Conservation (phyloP, 1,140 invertebrate species). For the Mizuhopecten yessoensis region DNA sequence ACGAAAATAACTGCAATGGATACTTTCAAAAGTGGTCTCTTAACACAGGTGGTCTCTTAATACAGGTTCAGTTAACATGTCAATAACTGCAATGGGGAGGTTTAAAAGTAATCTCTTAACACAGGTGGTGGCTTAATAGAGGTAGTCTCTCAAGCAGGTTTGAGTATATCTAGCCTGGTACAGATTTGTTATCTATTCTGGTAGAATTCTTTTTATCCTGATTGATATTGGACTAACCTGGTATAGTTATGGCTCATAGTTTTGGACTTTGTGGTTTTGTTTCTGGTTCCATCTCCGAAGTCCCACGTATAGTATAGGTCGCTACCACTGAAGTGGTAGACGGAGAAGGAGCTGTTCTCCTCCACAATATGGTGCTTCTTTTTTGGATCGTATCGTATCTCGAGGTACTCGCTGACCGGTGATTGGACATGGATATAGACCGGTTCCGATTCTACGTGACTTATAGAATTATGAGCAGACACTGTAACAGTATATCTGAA, state of each 20-base stretch:
- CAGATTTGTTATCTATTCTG: too few species aligned
- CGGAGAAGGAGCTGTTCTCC: slow-evolving; percentile 56
- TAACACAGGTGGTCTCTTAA: too few species aligned
- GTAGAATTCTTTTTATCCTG: too few species aligned
- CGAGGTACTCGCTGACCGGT: slow-evolving; percentile 39
- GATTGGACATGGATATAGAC: slow-evolving; percentile 61
- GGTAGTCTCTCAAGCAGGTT: too few species aligned
- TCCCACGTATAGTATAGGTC: slow-evolving; percentile 70
- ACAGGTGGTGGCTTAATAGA: too few species aligned
- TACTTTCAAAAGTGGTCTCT: too few species aligned
- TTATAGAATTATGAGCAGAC: slow-evolving; percentile 64
- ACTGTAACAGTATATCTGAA: slow-evolving; percentile 63
- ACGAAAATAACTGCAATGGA: too few species aligned
- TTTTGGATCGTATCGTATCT: background rate
- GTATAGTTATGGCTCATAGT: slow-evolving; percentile 57
- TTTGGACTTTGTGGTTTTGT: background rate
- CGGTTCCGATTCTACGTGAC: slow-evolving; percentile 61
- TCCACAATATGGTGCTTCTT: slow-evolving; percentile 45
- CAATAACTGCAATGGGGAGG: too few species aligned
- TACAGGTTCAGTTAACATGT: too few species aligned
- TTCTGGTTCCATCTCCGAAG: slow-evolving; percentile 67
- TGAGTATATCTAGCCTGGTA: too few species aligned
- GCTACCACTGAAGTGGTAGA: slow-evolving; percentile 61
- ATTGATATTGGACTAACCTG: too few species aligned
- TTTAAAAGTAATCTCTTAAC: too few species aligned